Evolutionary conservation across 1,140 invertebrate genomes (phyloP).

Genomic region (Brachionus calyciflorus): DNA sequence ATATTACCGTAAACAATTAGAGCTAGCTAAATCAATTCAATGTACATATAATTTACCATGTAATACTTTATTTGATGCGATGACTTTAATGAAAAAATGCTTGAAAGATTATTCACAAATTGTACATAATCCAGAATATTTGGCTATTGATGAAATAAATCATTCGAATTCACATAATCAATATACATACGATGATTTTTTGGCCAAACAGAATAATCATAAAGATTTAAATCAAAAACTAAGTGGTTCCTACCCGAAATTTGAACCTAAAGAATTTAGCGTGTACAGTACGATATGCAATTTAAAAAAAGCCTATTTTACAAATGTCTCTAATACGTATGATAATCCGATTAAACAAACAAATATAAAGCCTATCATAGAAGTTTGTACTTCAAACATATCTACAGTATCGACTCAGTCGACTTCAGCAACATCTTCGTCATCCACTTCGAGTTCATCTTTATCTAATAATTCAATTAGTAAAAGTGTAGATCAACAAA

Average conservation of each 20-base stretch:
- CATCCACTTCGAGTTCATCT: not conserved
- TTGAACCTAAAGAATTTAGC: constrained; percentile 3
- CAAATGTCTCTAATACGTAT: not conserved
- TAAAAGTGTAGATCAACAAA: not conserved
- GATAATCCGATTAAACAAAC: not conserved
- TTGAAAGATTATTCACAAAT: constrained; percentile 27
- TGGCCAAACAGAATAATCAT: not conserved
- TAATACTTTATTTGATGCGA: constrained; percentile 34
- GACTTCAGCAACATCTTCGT: not conserved
- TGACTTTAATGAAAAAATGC: constrained; percentile 45
- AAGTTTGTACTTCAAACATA: not conserved
- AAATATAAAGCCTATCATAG: not conserved
- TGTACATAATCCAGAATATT: constrained; percentile 40
- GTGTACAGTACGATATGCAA: not conserved
- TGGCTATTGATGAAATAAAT: constrained; percentile 31
- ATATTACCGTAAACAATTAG: constrained; percentile 41
- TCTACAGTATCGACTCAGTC: not conserved
- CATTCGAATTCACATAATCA: constrained; percentile 4
- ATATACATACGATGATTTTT: constrained; percentile 32
- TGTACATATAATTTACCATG: constrained; percentile 43
- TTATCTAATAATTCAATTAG: not conserved
- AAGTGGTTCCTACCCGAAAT: not conserved
- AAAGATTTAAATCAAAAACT: not conserved
- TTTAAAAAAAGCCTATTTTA: not conserved
- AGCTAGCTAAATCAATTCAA: constrained; percentile 38